These are phyloP conservation scores for Hydraecia micacea DNA, from an alignment of 2,888 invertebrate genomes.

Conservation along the genomic window DNA sequence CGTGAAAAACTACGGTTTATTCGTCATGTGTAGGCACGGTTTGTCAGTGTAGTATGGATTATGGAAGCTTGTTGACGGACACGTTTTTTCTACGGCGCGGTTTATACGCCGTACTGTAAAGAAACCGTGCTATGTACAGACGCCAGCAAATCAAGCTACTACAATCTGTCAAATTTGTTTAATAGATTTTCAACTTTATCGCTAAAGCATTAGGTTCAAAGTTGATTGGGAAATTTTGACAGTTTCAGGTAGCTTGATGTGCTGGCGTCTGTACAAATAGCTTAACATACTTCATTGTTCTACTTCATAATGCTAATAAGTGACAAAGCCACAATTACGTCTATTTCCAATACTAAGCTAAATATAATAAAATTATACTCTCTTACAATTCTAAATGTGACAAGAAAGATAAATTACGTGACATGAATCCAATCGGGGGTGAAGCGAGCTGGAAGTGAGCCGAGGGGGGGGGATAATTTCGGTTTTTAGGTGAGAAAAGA, in stretches of 20 bases:
- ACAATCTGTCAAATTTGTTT: no score
- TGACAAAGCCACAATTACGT: slow-evolving; percentile 21
- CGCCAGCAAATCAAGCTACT: no score
- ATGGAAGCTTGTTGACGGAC: neutral
- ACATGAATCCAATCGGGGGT: slow-evolving; percentile 76
- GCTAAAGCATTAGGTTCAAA: no score
- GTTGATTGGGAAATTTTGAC: no score
- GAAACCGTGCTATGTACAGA: no score
- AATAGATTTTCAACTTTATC: no score
- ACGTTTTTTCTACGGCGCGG: no score
- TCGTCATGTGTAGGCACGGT: neutral
- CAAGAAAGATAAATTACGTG: slow-evolving; percentile 76
- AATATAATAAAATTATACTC: slow-evolving; percentile 69
- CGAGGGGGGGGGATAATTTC: slow-evolving; percentile 71
- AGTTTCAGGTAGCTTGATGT: no score
- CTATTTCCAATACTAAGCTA: slow-evolving; percentile 23
- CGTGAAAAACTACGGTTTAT: neutral
- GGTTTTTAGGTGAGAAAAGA: slow-evolving; percentile 77
- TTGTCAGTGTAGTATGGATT: neutral
- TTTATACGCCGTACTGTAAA: no score
- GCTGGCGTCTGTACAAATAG: no score
- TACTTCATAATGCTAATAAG: neutral
- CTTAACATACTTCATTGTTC: no score
- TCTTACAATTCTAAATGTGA: slow-evolving; percentile 71
- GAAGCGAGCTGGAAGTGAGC: slow-evolving; percentile 29